Evolutionary conservation across 2,888 invertebrate species (phyloP).

Genomic region (Cepaea hortensis): DNA sequence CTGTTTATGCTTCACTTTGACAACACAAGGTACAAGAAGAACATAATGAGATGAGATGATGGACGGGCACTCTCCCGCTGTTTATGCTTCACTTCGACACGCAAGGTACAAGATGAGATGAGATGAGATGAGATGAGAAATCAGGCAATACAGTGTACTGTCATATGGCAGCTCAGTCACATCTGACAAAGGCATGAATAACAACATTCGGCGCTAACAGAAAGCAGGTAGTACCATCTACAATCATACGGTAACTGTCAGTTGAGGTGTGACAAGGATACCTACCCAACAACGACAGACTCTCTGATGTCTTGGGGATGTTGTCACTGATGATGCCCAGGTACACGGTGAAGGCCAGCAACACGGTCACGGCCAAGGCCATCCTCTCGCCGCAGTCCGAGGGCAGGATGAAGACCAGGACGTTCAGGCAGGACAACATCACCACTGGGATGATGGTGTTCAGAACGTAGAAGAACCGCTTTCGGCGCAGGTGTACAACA

Average conservation of each 20-base stretch:
- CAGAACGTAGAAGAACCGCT: constrained; percentile 62
- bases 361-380: constrained; percentile 62
- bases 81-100: no score
- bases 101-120: no score
- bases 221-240: no score
- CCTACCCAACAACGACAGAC: constrained; percentile 61
- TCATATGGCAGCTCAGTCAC: no score
- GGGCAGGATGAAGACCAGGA: constrained; percentile 62
- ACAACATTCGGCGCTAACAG: no score
- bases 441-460: constrained; percentile 63
- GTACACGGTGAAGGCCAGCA: constrained; percentile 63
- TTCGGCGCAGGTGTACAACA: constrained; percentile 56
- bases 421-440: constrained; percentile 61
- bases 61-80: no score
- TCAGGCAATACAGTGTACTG: not conserved
- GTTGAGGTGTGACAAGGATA: not conserved
- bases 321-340: constrained; percentile 63
- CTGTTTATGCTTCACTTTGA: no score
- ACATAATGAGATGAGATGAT: no score
- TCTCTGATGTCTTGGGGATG: constrained; percentile 64
- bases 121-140: not conserved
- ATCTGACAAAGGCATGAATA: no score
- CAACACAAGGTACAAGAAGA: no score
- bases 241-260: not conserved
- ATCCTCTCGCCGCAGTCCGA: constrained; percentile 63